phyloP scores from a whole-genome alignment of 2,113 vertebrate species.

The Benitochromis conjunctus region DNA sequence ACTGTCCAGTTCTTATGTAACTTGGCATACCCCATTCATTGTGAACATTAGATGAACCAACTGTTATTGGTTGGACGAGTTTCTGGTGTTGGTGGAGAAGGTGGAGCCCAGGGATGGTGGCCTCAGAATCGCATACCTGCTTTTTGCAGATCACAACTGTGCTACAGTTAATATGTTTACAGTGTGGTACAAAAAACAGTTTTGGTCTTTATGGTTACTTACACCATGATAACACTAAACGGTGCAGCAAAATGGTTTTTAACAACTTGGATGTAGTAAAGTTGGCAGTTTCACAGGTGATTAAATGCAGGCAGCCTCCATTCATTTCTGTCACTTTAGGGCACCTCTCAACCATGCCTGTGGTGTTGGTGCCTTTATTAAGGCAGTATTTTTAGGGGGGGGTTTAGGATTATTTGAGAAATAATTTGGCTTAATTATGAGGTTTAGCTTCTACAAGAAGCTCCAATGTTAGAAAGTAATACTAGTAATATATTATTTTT shows the following conservation, averaged over 20 bases:
- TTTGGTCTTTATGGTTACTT: neutral
- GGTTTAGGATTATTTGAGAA: neutral
- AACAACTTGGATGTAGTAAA: neutral
- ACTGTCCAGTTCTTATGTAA: no score
- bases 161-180: neutral
- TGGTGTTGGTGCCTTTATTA: neutral
- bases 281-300: neutral
- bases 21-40: neutral
- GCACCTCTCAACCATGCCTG: neutral
- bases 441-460: neutral
- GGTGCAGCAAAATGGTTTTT: neutral
- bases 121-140: rapidly evolving
- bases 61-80: neutral
- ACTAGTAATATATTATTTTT: no score
- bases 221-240: neutral
- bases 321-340: neutral
- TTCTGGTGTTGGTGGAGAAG: neutral
- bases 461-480: neutral
- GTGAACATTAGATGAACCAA: neutral
- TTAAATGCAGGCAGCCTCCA: neutral
- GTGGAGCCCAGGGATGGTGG: neutral
- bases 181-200: neutral
- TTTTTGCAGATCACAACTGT: neutral
- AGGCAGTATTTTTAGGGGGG: neutral
- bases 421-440: neutral